Evolutionary conservation across 2,113 vertebrate species (phyloP).

Genomic region (Notechis scutatus): DNA sequence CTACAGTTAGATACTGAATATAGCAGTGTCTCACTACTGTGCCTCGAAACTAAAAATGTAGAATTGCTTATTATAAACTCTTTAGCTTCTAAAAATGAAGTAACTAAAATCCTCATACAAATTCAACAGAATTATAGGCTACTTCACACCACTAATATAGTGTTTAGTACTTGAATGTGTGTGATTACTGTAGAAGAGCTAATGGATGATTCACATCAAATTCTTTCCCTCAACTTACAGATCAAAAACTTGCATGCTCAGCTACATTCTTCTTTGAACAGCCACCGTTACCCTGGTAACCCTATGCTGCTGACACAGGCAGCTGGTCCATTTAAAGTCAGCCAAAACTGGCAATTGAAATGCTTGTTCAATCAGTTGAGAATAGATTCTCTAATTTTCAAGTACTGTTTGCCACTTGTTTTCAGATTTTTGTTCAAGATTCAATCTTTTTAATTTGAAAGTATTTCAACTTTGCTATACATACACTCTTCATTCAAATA

Average conservation of each 20-base stretch:
- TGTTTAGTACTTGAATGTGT: slow-evolving; percentile 46
- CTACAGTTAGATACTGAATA: not conserved
- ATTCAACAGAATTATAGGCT: slow-evolving; percentile 43
- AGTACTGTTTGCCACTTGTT: slow-evolving; percentile 14
- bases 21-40: not conserved
- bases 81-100: slow-evolving; percentile 56
- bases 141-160: slow-evolving; percentile 53
- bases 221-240: slow-evolving; percentile 64
- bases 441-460: not conserved
- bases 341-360: slow-evolving; percentile 58
- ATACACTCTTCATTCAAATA: not conserved
- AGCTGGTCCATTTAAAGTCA: slow-evolving; percentile 65
- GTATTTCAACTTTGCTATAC: not conserved
- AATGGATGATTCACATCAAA: slow-evolving; percentile 60
- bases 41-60: slow-evolving; percentile 14
- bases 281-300: slow-evolving; percentile 67
- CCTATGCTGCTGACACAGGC: slow-evolving; percentile 68
- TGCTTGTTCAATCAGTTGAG: slow-evolving; percentile 57
- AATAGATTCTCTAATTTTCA: slow-evolving; percentile 40
- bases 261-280: slow-evolving; percentile 69
- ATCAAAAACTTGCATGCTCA: slow-evolving; percentile 68
- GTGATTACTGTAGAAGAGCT: slow-evolving; percentile 46
- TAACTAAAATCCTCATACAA: slow-evolving; percentile 56
- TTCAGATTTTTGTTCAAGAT: slow-evolving; percentile 31
- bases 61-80: slow-evolving; percentile 39